phyloP scores from a whole-genome alignment of 2,797 vertebrate species.

The Sciurus carolinensis region DNA sequence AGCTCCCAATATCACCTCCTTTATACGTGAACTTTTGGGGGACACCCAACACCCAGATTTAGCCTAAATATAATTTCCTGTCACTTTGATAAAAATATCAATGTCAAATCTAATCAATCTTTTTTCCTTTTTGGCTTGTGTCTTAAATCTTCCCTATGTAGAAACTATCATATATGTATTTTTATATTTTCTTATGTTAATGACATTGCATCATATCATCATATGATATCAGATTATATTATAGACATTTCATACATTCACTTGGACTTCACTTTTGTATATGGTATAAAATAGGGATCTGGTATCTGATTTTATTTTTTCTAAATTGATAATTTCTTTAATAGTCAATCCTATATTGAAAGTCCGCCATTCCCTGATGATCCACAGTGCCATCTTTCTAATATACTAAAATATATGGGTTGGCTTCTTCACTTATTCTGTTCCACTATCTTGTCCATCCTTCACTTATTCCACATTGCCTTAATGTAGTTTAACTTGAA shows the following conservation, averaged over 20 bases:
- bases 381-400: neutral
- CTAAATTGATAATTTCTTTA: slow-evolving; percentile 4
- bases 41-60: neutral
- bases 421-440: neutral
- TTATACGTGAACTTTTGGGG: neutral
- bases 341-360: neutral
- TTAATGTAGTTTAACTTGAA: neutral
- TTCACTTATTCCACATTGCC: neutral
- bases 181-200: neutral
- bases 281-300: neutral
- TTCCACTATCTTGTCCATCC: neutral
- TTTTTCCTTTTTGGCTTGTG: slow-evolving; percentile 36
- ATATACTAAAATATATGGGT: neutral
- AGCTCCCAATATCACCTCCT: too few species aligned
- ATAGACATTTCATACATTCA: neutral
- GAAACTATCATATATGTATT: neutral
- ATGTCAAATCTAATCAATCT: neutral
- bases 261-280: neutral
- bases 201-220: neutral
- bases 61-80: neutral
- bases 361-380: neutral
- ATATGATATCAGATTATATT: neutral
- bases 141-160: neutral
- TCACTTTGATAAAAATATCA: neutral
- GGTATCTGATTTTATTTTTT: slow-evolving; percentile 2